Percentiles rank a stretch among this genome's conserved stretches.
phyloP scores from a whole-genome alignment of 2,113 vertebrate species.

The Chroicocephalus ridibundus region DNA sequence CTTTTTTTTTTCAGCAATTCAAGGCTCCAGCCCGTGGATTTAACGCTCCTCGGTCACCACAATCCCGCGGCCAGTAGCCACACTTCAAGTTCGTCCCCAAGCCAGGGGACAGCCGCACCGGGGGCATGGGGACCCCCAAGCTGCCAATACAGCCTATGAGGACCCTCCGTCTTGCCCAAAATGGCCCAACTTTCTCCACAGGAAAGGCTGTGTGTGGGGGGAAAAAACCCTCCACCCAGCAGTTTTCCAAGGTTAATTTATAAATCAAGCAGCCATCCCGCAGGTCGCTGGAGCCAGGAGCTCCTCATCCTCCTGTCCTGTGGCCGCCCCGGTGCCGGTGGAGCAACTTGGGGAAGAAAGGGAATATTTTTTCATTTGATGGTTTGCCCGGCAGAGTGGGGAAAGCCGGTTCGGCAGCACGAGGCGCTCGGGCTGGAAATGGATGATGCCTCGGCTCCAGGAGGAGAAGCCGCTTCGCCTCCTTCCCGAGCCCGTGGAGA shows the following conservation, averaged over 20 bases:
- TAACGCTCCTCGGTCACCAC: not conserved
- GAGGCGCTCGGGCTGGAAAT: not conserved
- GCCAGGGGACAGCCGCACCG: fast-evolving
- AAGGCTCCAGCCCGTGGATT: not conserved
- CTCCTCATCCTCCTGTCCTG: not conserved
- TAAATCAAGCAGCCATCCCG: not conserved
- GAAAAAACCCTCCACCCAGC: not conserved
- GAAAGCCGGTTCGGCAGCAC: not conserved
- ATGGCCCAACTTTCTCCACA: fast-evolving
- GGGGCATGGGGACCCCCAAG: fast-evolving
- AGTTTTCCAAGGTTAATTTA: not conserved
- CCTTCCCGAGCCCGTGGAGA: not conserved
- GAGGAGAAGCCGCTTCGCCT: not conserved
- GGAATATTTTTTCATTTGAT: not conserved
- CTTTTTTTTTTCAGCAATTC: not conserved
- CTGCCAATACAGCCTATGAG: fast-evolving
- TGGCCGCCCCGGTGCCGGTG: fast-evolving
- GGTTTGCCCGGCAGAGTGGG: not conserved
- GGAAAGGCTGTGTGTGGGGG: fast-evolving
- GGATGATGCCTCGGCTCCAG: not conserved
- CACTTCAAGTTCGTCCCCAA: not conserved
- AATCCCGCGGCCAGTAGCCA: fast-evolving
- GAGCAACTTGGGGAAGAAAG: not conserved
- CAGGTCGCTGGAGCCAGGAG: not conserved
- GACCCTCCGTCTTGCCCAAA: not conserved